Percentiles rank a stretch among this genome's conserved stretches.
Evolutionary conservation across 2,797 vertebrate species (phyloP).

Genomic region (Nyctalus aviator): DNA sequence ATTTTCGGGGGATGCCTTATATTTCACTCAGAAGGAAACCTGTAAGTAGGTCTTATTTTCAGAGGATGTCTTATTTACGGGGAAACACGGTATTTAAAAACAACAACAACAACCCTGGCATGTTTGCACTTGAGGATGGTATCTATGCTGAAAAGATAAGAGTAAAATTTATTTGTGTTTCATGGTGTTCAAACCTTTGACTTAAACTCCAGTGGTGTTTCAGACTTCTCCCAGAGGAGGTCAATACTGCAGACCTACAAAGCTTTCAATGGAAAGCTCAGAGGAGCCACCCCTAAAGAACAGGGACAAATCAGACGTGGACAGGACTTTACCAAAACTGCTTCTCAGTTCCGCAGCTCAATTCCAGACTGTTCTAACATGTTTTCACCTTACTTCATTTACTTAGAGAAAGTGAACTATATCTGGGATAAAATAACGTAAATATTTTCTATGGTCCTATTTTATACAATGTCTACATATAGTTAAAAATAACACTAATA

Average conservation of each 20-base stretch:
- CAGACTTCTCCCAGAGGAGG: neutral
- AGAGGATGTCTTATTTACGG: too few relatives aligned
- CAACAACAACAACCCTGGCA: too few relatives aligned
- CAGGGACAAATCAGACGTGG: neutral
- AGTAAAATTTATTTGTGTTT: slow-evolving; percentile 23
- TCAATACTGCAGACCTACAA: neutral
- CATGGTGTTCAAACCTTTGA: neutral
- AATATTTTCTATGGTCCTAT: neutral
- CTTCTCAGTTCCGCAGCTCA: neutral
- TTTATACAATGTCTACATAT: neutral
- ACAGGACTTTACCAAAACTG: neutral
- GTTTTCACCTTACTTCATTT: neutral
- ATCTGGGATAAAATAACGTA: neutral
- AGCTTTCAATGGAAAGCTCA: neutral
- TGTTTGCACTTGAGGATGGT: neutral
- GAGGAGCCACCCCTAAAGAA: neutral
- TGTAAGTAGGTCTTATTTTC: too few relatives aligned
- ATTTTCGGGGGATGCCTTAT: too few relatives aligned
- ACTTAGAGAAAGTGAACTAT: neutral
- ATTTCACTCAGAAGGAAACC: too few relatives aligned
- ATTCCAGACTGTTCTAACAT: neutral
- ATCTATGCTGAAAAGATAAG: neutral
- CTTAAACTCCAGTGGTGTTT: neutral
- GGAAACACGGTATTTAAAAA: too few relatives aligned
- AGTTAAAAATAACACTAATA: slow-evolving; percentile 13